Conservation (phyloP, 1,140 invertebrate species). For the Solenopsis fugax region DNA sequence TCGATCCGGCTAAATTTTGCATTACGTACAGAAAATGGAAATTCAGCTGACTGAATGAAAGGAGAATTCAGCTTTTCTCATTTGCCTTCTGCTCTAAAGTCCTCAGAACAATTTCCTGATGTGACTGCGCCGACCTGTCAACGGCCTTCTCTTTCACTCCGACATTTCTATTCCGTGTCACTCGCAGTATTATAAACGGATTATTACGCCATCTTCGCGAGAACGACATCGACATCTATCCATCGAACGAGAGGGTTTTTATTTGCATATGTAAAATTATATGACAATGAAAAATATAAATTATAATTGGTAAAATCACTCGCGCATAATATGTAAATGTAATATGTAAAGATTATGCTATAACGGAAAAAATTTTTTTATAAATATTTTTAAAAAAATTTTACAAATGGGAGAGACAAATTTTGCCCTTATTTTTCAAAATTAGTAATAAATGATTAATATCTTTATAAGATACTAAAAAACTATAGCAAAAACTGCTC, state of each 20-base stretch:
- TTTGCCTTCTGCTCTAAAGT: conserved; percentile 23
- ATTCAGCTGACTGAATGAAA: conserved; percentile 5
- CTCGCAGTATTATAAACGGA: conserved; percentile 41
- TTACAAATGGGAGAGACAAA: neutral
- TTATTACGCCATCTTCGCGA: conserved; percentile 22
- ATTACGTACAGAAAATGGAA: conserved; percentile 31
- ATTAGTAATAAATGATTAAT: neutral
- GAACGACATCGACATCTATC: conserved; percentile 1
- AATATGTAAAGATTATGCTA: neutral
- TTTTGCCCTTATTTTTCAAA: neutral
- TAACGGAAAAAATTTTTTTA: neutral
- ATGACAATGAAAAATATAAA: neutral
- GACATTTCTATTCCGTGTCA: conserved; percentile 54
- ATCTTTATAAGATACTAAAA: neutral
- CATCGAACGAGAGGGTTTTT: conserved; percentile 1
- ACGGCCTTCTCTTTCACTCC: neutral
- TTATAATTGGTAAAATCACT: neutral
- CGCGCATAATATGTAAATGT: neutral
- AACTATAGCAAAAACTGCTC: neutral
- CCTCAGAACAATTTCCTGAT: conserved; percentile 44
- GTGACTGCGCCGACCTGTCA: conserved; percentile 44
- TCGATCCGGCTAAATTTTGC: conserved; percentile 19
- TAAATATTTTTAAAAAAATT: neutral
- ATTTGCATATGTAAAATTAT: conserved; percentile 21
- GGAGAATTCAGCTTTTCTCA: conserved; percentile 14